phyloP scores from a whole-genome alignment of 2,113 vertebrate species.

The Potamarius usumacintae region DNA sequence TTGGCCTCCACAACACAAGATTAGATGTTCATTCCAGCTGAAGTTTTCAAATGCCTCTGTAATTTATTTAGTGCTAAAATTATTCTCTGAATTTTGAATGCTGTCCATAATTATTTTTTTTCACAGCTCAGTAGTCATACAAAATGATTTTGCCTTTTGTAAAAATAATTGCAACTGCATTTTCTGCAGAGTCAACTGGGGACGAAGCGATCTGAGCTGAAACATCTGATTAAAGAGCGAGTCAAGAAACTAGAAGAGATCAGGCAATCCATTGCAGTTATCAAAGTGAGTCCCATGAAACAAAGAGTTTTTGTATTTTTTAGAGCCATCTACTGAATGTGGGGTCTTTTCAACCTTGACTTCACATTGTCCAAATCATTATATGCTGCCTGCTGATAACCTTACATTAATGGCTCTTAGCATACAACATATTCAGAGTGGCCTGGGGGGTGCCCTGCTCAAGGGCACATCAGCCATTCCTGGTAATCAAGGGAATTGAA shows the following conservation, averaged over 20 bases:
- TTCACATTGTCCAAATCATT: not conserved
- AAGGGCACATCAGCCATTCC: too few species aligned
- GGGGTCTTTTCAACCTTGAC: not conserved
- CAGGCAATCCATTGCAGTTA: slow-evolving; percentile 75
- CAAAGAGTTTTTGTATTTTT: not conserved
- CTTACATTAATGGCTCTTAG: too few species aligned
- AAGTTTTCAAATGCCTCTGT: not conserved
- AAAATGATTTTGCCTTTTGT: not conserved
- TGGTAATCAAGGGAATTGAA: too few species aligned
- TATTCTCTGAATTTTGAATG: not conserved
- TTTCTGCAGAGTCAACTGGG: slow-evolving; percentile 64
- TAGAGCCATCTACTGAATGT: not conserved
- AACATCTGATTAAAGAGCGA: slow-evolving; percentile 75
- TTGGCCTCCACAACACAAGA: not conserved
- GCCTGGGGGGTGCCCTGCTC: too few species aligned
- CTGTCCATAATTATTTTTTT: not conserved
- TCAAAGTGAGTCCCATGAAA: slow-evolving; percentile 67
- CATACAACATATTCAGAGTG: too few species aligned
- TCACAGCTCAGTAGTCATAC: not conserved
- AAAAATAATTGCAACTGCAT: not conserved
- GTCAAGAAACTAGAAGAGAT: slow-evolving; percentile 76
- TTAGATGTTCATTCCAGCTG: not conserved
- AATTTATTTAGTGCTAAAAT: not conserved
- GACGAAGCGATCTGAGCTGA: slow-evolving; percentile 71
- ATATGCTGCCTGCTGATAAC: too few species aligned